Evolutionary conservation across 2,888 invertebrate genomes (phyloP), one percentile per base, ranked within the genome.

Genomic region (Troides oblongomaculatus): DNA sequence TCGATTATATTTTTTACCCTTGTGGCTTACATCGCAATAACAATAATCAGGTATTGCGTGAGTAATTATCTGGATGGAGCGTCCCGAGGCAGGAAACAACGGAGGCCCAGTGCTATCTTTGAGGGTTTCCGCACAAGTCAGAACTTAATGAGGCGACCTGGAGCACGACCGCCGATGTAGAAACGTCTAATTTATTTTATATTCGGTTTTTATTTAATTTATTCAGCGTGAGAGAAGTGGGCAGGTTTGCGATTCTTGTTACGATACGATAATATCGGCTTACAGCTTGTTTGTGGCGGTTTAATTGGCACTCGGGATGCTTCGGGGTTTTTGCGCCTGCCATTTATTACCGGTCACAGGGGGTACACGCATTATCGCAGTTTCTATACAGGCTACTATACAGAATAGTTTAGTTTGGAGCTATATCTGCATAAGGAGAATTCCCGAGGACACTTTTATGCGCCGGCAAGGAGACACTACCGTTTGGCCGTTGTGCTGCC

Each of bases 271-370:
- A 89, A 92, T 91, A 87, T 90, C 80, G 84, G 82, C 87, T 87
- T 91, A 92, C 90, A 92, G 90, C 87, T 85, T 92, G 92, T 92
- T 90, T 85, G 87, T 82, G 82, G 80, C 81, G 81, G 82, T 90
- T 91, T 92, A 92, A 92, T 92, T 92, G 92, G 92, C 90, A 88
- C 85, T 85, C 85, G 85, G 84, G 86, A 87, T 88, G 85, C 84
- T 82, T 79, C 80, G 81, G 81, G 81, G 83, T 84, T 86, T 86
- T 85, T 85, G 84, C 81, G 81, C 78, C 80, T 80, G 78, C 80
- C 81, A 84, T 84, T 89, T 89, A 86, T 86, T 88, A 84, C 81
- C 79, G 81, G 78, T 82, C 83, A 72, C 64, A 64, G 72, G 82
- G 82, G 82, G 80, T 80, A 80, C 81, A 78, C 76, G 81, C 80